Evolutionary conservation across 1,140 invertebrate species (phyloP).

Genomic region (Spodoptera frugiperda): DNA sequence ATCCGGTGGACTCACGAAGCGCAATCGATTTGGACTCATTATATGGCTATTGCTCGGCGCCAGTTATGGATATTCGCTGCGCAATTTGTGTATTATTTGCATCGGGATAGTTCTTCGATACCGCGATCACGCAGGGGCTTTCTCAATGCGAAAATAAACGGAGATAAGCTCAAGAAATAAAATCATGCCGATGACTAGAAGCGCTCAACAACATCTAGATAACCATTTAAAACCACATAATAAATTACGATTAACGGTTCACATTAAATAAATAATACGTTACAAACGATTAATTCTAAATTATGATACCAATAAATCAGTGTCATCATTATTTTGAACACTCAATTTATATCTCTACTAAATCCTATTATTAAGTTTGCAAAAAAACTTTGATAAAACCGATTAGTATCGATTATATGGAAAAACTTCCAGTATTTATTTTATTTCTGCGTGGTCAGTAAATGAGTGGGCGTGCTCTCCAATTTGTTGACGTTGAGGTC

Average conservation of each 20-base stretch:
- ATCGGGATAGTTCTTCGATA: constrained; percentile 66
- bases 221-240: neutral
- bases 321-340: constrained; percentile 5
- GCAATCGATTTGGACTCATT: constrained; percentile 73
- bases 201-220: neutral
- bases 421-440: constrained; percentile 27
- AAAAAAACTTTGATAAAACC: neutral
- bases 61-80: constrained; percentile 69
- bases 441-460: constrained; percentile 48
- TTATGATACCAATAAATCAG: constrained; percentile 5
- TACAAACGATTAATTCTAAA: neutral
- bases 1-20: constrained; percentile 49
- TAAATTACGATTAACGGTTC: neutral
- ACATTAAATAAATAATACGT: neutral
- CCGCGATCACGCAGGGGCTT: constrained; percentile 68
- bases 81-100: constrained; percentile 78
- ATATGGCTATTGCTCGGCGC: constrained; percentile 68
- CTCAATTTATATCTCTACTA: constrained; percentile 10
- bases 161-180: constrained; percentile 14
- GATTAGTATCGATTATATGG: neutral
- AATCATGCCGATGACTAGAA: constrained; percentile 33
- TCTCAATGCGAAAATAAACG: constrained; percentile 63
- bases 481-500: constrained; percentile 66
- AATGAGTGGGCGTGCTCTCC: constrained; percentile 62
- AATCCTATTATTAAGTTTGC: neutral